Evolutionary conservation across 2,888 invertebrate genomes (phyloP).

Genomic region (Hemaris fuciformis): DNA sequence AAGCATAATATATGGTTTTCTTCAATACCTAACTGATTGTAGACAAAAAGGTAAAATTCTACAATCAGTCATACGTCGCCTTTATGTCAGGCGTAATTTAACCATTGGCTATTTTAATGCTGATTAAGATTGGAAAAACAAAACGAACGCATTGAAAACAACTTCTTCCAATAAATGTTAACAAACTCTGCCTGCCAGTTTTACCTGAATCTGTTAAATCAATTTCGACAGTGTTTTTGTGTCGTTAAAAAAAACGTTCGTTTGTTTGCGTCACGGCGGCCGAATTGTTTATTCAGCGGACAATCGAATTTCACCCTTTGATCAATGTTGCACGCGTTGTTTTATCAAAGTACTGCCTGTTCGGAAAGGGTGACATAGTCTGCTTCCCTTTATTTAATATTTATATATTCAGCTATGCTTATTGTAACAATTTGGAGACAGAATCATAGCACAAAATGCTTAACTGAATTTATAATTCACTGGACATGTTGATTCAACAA

Average conservation of each 20-base stretch:
- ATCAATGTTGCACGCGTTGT: constrained; percentile 40
- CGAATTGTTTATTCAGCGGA: constrained; percentile 41
- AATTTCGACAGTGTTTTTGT: neutral
- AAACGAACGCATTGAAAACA: too few relatives aligned
- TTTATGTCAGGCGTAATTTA: too few relatives aligned
- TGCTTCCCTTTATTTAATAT: neutral
- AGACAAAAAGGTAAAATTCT: too few relatives aligned
- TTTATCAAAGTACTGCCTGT: constrained; percentile 14
- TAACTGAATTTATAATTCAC: too few relatives aligned
- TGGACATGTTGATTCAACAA: too few relatives aligned
- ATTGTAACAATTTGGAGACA: too few relatives aligned
- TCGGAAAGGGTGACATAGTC: neutral
- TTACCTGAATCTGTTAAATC: neutral
- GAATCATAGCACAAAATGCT: too few relatives aligned
- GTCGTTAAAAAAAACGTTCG: neutral
- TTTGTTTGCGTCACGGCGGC: constrained; percentile 19
- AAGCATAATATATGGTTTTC: too few relatives aligned
- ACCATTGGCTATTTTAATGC: too few relatives aligned
- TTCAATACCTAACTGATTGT: too few relatives aligned
- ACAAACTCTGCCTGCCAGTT: neutral
- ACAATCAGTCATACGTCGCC: too few relatives aligned
- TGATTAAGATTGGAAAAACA: too few relatives aligned
- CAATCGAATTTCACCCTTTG: constrained; percentile 36
- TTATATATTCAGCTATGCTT: neutral
- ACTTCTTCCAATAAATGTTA: neutral